Conservation (phyloP, 2,113 vertebrate species). For the Nibea coibor region DNA sequence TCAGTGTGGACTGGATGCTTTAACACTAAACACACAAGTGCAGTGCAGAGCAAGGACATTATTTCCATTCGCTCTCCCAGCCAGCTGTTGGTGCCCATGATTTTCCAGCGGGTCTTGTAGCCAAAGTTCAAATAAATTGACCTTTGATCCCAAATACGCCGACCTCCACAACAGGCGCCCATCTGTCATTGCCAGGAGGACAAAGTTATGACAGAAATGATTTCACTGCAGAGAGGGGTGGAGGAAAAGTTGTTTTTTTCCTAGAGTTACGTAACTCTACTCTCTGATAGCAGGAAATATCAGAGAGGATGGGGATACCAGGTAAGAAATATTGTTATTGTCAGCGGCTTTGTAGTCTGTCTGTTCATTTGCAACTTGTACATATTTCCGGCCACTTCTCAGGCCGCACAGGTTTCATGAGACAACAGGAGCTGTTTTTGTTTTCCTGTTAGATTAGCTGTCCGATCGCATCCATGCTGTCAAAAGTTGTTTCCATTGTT, state of each 20-base stretch:
- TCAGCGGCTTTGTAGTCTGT: background rate
- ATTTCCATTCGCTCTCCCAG: too few species aligned
- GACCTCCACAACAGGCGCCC: background rate
- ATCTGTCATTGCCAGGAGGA: too few species aligned
- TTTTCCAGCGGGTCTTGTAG: background rate
- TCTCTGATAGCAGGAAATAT: background rate
- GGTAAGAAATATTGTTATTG: background rate
- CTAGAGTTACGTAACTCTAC: background rate
- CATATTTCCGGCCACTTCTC: background rate
- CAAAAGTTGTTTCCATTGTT: constrained; percentile 27
- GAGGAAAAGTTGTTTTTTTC: constrained; percentile 3
- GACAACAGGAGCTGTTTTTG: background rate
- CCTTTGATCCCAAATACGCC: background rate
- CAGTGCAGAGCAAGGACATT: too few species aligned
- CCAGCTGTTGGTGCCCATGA: background rate
- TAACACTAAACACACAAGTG: too few species aligned
- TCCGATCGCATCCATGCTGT: background rate
- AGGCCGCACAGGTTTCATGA: background rate
- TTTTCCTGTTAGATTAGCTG: background rate
- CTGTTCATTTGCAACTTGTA: background rate
- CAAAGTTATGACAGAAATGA: background rate
- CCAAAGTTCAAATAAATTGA: background rate
- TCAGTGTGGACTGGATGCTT: too few species aligned
- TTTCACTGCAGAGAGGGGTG: background rate
- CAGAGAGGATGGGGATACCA: background rate